Evolutionary conservation across 2,797 vertebrate genomes (phyloP).

Genomic region (Rhynchonycteris naso): DNA sequence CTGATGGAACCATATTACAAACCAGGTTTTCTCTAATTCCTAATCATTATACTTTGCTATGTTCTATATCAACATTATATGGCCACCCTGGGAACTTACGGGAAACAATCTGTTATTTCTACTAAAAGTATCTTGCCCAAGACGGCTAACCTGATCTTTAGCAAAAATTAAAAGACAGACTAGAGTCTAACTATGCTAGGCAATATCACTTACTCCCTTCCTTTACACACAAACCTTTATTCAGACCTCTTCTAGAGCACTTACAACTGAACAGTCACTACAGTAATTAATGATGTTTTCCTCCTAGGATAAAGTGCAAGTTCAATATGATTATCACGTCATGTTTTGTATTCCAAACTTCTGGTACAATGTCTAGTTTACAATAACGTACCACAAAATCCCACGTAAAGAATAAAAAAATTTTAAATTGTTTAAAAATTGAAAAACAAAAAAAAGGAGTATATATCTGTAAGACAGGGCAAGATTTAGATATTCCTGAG

Average conservation of each 20-base stretch:
- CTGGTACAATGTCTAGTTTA: not conserved
- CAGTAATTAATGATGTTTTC: not conserved
- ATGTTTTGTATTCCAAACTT: not conserved
- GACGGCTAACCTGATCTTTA: not conserved
- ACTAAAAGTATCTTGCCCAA: too few relatives aligned
- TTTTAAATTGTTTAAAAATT: not conserved
- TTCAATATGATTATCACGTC: not conserved
- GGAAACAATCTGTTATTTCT: not conserved
- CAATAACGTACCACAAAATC: not conserved
- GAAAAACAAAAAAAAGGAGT: not conserved
- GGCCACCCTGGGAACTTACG: not conserved
- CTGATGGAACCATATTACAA: not conserved
- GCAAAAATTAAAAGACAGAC: conserved; percentile 15
- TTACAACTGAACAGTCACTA: not conserved
- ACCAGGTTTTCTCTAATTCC: not conserved
- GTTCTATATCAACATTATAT: not conserved
- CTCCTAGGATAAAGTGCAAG: not conserved
- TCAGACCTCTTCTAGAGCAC: not conserved
- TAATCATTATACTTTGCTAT: not conserved
- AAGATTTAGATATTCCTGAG: not conserved
- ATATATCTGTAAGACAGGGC: not conserved
- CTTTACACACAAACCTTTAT: not conserved
- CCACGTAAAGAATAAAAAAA: conserved; percentile 5
- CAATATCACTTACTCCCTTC: not conserved
- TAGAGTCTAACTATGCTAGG: not conserved